Conservation (phyloP, 2,797 vertebrate species). For the Ispidina lecontei region DNA sequence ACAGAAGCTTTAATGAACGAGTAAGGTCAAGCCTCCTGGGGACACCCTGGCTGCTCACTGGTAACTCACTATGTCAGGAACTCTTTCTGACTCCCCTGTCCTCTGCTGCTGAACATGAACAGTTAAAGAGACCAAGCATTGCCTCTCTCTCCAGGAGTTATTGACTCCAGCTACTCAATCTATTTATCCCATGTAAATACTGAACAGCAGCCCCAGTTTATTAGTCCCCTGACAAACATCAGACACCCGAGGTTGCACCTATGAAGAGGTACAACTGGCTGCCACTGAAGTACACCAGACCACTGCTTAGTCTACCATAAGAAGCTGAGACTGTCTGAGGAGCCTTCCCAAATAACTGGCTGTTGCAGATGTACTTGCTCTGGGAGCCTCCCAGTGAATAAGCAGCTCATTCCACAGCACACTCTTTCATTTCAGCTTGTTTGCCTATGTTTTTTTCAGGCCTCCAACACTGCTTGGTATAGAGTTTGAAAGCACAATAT, state of each 20-base stretch:
- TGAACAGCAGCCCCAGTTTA: neutral
- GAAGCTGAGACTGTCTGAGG: neutral
- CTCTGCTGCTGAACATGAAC: neutral
- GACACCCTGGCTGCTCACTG: neutral
- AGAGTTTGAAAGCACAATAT: neutral
- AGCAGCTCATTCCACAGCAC: neutral
- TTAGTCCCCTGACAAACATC: rapidly evolving
- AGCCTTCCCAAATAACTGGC: neutral
- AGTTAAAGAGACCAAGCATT: neutral
- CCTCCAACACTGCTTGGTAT: neutral
- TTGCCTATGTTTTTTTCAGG: neutral
- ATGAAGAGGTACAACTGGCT: neutral
- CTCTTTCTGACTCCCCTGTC: neutral
- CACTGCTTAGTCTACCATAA: neutral
- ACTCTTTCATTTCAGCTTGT: neutral
- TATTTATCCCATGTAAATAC: neutral
- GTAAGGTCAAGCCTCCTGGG: neutral
- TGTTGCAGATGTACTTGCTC: neutral
- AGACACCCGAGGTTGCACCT: neutral
- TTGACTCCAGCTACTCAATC: neutral
- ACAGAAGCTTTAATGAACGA: neutral
- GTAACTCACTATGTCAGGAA: neutral
- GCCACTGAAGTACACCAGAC: neutral
- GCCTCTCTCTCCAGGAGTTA: neutral
- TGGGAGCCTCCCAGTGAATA: neutral